Percentiles rank a stretch among this genome's conserved stretches.
These are phyloP conservation scores for Macrobrachium nipponense DNA, from an alignment of 1,140 invertebrate species.

Conservation along the genomic window DNA sequence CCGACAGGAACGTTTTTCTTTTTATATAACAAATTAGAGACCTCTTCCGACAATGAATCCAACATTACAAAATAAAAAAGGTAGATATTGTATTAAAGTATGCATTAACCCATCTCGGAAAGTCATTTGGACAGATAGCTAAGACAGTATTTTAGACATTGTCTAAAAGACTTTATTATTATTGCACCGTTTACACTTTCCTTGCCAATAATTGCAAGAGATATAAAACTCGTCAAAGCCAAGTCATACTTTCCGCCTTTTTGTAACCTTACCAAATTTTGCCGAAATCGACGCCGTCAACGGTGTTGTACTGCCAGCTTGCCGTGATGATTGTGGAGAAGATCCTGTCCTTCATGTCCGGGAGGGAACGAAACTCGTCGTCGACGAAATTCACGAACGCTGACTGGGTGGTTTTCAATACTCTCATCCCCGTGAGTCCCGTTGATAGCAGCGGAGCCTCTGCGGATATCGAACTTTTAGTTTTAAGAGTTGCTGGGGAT, in stretches of 20 bases:
- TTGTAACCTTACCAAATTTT: constrained; percentile 44
- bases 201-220: background rate
- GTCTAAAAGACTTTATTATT: too few relatives aligned
- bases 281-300: constrained; percentile 76
- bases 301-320: constrained; percentile 78
- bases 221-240: background rate
- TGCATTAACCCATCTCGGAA: too few relatives aligned
- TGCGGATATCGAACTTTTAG: background rate
- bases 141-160: too few relatives aligned
- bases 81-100: too few relatives aligned
- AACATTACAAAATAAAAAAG: too few relatives aligned
- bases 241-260: background rate
- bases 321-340: constrained; percentile 79
- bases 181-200: background rate
- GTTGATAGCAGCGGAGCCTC: constrained; percentile 43
- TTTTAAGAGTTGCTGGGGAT: too few relatives aligned
- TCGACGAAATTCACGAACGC: constrained; percentile 81
- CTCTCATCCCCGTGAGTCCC: constrained; percentile 74
- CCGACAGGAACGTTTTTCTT: too few relatives aligned
- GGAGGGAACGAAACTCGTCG: constrained; percentile 80
- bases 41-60: too few relatives aligned
- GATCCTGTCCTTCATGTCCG: constrained; percentile 80
- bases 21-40: too few relatives aligned
- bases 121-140: too few relatives aligned
- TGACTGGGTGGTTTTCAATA: constrained; percentile 82